phyloP scores from a whole-genome alignment of 37 sponge, comb jelly and placozoan species.

The Oopsacas minuta region DNA sequence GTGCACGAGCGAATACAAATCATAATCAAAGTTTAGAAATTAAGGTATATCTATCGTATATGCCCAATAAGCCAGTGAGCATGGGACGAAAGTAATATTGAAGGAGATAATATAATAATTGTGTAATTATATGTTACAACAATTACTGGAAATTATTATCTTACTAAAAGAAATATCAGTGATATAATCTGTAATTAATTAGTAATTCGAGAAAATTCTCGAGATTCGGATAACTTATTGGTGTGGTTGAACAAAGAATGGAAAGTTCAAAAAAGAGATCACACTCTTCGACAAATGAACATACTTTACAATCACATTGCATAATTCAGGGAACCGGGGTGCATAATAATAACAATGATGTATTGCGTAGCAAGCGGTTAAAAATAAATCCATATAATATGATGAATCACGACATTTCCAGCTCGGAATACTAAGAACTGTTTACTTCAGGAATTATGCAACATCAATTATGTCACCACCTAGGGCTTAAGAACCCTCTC shows the following conservation, averaged over 20 bases:
- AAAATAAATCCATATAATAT: background rate
- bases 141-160: background rate
- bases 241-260: background rate
- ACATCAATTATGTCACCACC: constrained; percentile 9
- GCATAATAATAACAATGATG: background rate
- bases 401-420: background rate
- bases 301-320: no score
- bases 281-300: no score
- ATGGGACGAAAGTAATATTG: no score
- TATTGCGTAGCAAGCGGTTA: background rate
- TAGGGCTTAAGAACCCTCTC: background rate
- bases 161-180: background rate
- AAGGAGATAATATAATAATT: no score
- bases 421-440: background rate
- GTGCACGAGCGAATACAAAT: background rate
- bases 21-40: background rate
- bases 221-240: background rate
- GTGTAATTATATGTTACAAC: background rate
- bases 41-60: no score
- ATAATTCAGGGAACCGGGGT: no score
- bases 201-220: background rate
- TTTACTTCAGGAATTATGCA: constrained; percentile 12
- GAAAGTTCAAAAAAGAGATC: background rate
- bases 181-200: background rate
- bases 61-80: no score